Evolutionary conservation across 2,797 vertebrate genomes (phyloP).

Genomic region (Salmo trutta): DNA sequence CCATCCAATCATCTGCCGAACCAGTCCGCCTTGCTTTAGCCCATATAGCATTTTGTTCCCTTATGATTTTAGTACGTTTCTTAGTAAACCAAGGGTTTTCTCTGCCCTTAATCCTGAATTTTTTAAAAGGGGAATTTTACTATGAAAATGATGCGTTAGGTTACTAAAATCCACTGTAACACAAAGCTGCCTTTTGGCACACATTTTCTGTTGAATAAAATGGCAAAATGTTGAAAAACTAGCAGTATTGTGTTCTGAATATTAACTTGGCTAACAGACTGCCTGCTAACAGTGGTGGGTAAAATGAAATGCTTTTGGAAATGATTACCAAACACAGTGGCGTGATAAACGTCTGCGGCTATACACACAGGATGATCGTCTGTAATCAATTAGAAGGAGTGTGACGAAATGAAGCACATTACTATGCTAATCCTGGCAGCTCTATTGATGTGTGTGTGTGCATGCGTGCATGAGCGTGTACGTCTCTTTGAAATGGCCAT

Average conservation of each 20-base stretch:
- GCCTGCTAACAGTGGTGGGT: constrained; percentile 52
- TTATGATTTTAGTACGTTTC: too few relatives aligned
- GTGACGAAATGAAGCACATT: constrained; percentile 75
- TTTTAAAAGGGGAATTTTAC: too few relatives aligned
- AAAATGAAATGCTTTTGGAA: constrained; percentile 70
- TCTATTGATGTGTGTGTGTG: constrained; percentile 43
- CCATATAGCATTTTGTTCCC: too few relatives aligned
- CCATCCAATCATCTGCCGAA: too few relatives aligned
- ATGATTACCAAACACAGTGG: constrained; percentile 74
- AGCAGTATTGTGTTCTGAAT: neutral
- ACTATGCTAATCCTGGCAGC: constrained; percentile 78
- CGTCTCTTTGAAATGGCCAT: constrained; percentile 60
- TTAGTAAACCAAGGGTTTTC: too few relatives aligned
- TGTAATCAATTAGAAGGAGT: constrained; percentile 79
- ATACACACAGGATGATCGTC: constrained; percentile 68
- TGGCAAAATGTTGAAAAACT: too few relatives aligned
- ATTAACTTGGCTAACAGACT: neutral
- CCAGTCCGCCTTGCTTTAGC: too few relatives aligned
- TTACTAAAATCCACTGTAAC: too few relatives aligned
- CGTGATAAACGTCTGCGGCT: constrained; percentile 69
- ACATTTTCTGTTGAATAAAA: too few relatives aligned
- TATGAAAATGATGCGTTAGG: too few relatives aligned
- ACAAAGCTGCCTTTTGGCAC: too few relatives aligned
- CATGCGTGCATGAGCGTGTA: constrained; percentile 52
- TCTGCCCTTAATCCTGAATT: too few relatives aligned